Evolutionary conservation across 2,888 invertebrate genomes (phyloP).

Genomic region (Euphydryas editha): DNA sequence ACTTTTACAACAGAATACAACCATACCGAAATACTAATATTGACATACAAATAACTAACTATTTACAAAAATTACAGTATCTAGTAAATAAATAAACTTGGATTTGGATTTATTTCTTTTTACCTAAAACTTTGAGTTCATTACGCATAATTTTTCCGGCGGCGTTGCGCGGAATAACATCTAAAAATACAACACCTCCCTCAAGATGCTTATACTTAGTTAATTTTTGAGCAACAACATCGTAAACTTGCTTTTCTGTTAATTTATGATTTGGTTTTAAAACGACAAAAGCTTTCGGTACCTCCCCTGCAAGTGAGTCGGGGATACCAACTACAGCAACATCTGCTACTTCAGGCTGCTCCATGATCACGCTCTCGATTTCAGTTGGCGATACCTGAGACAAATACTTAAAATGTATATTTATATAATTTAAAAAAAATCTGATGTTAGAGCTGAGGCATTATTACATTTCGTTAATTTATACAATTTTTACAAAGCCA

Average conservation of each 20-base stretch:
- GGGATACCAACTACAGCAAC: conserved; percentile 91
- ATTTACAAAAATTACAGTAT: conserved; percentile 24
- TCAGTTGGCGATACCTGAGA: conserved; percentile 92
- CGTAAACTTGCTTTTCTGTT: conserved; percentile 82
- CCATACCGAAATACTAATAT: background rate
- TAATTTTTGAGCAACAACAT: conserved; percentile 85
- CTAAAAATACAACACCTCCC: conserved; percentile 87
- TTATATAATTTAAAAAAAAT: too few relatives aligned
- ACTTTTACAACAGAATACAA: background rate
- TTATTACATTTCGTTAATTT: too few relatives aligned
- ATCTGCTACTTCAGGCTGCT: conserved; percentile 88
- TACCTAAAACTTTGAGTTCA: conserved; percentile 83
- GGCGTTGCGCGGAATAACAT: conserved; percentile 88
- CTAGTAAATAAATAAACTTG: conserved; percentile 1
- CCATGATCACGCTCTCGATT: conserved; percentile 89
- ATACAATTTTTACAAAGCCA: too few relatives aligned
- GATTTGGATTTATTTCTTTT: conserved; percentile 33
- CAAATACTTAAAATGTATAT: too few relatives aligned
- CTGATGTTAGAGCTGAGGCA: too few relatives aligned
- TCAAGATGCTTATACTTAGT: conserved; percentile 89
- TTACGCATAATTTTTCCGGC: conserved; percentile 91
- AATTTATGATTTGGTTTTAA: conserved; percentile 80
- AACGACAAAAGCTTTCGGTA: conserved; percentile 90
- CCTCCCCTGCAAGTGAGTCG: conserved; percentile 87
- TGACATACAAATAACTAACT: conserved; percentile 1